Evolutionary conservation across 2,888 invertebrate genomes (phyloP).

Genomic region (Thereva unica): DNA sequence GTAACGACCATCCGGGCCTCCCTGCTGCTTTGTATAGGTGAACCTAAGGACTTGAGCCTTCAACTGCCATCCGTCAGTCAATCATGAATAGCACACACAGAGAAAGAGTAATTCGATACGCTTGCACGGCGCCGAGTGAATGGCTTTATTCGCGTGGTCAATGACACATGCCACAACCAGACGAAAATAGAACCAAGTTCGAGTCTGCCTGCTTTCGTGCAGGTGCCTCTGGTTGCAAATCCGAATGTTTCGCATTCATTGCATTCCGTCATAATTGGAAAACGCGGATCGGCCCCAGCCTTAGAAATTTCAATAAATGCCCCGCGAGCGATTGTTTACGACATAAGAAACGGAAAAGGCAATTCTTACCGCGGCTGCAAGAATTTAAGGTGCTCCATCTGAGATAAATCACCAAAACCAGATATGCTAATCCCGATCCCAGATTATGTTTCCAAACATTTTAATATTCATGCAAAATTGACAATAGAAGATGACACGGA

Average conservation of each 20-base stretch:
- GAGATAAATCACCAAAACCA: no score
- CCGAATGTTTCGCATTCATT: constrained; percentile 14
- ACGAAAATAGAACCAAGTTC: constrained; percentile 9
- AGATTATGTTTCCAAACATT: no score
- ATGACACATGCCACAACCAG: constrained; percentile 14
- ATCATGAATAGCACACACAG: not conserved
- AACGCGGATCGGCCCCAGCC: constrained; percentile 12
- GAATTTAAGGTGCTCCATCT: no score
- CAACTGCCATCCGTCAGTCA: not conserved
- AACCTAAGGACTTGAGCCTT: no score
- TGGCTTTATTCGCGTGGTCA: constrained; percentile 18
- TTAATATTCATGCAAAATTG: no score
- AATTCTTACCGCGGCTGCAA: no score
- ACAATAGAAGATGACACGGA: no score
- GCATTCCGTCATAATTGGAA: constrained; percentile 31
- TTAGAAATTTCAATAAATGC: not conserved
- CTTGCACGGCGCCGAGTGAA: not conserved
- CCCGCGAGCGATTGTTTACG: no score
- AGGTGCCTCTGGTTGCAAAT: constrained; percentile 12
- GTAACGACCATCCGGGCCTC: not conserved
- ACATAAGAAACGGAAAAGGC: no score
- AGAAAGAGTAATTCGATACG: not conserved
- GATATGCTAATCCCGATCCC: no score
- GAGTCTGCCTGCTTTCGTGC: not conserved
- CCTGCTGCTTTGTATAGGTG: not conserved